A percentile compares a stretch with the other conserved stretches of the same genome.
Conservation (phyloP, 2,888 invertebrate genomes). For the Ophion ellenae region DNA sequence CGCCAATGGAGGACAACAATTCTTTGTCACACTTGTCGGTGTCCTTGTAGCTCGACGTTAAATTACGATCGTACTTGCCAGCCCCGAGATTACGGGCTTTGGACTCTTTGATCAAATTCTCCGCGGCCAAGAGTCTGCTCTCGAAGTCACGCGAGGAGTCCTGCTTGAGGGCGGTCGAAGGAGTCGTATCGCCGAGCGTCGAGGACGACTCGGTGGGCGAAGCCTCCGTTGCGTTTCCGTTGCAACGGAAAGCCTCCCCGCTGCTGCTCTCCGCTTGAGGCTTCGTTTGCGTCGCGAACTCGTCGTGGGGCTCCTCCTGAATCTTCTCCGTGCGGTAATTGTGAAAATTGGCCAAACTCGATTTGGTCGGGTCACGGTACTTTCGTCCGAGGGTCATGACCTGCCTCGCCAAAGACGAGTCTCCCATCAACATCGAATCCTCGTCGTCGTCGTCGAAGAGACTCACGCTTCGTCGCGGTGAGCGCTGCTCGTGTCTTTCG, state of each 20-base stretch:
- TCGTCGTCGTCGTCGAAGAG: constrained; percentile 78
- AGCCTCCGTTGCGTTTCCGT: constrained; percentile 70
- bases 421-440: neutral
- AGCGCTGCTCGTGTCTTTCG: constrained; percentile 69
- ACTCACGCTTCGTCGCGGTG: constrained; percentile 76
- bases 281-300: constrained; percentile 52
- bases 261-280: constrained; percentile 3
- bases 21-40: constrained; percentile 79
- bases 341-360: constrained; percentile 67
- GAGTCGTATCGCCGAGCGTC: constrained; percentile 72
- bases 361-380: constrained; percentile 73
- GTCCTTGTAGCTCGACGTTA: constrained; percentile 76
- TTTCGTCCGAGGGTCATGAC: constrained; percentile 75
- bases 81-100: constrained; percentile 77
- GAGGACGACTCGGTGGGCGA: constrained; percentile 78
- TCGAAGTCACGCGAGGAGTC: constrained; percentile 77
- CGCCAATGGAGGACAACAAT: constrained; percentile 73
- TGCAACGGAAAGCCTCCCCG: constrained; percentile 14
- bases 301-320: constrained; percentile 79
- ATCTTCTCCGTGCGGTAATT: constrained; percentile 78
- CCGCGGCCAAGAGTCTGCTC: constrained; percentile 78
- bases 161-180: constrained; percentile 64
- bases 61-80: constrained; percentile 73
- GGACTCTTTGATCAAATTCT: constrained; percentile 81
- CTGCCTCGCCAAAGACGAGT: constrained; percentile 61